Evolutionary conservation across 92 coral and sea anemone genomes (phyloP), one percentile per base, ranked within the genome.

Genomic region (Phenganax stokvisi): DNA sequence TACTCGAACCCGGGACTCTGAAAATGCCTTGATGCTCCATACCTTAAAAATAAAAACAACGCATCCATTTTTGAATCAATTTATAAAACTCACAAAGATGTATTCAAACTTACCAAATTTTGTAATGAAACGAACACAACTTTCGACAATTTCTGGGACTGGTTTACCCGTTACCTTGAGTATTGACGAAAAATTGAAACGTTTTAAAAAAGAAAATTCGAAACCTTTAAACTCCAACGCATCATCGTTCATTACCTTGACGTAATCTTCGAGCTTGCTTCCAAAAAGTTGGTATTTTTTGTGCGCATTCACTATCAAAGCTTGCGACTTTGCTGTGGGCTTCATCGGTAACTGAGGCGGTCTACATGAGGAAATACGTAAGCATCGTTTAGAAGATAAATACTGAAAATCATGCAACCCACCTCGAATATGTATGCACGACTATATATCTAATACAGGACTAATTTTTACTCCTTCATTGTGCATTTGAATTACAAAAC

Each of bases 251-350:
- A 17, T 61, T 75, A 94, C 98, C 90, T 90, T 92, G 12, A 90
- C 82, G 77, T 94, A 94, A 68, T 94, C 91, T 56, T 89, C 92
- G 71, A 94, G 61, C 66, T 89, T 94, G 72, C 98, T 92, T 29
- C 98, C 98, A 85, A 94, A 94, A 68, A 94, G 86, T 79, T 94
- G 92, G 68, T 96, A 90, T 79, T 94, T 94, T 92, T 90, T 94
- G 62, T 94, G 97, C 44, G 92, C 91, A 68, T 90, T 91, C 55
- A 85, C 87, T 31, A 94, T 81, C 64, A 94, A 88, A 13, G 93
- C 93, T 7, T 93, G 76, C 10, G 98, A 91, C 56, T 88, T 88
- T 4, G 85, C 87, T 6, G 91, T 79, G 1, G 83, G 83, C n/a
- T 79, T 79, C n/a, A 79, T 60, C 9, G 83, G 83, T 10, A 79